Percentiles rank a stretch among this genome's conserved stretches.
Evolutionary conservation across 2,797 vertebrate species (phyloP).

Genomic region (Paguma larvata): DNA sequence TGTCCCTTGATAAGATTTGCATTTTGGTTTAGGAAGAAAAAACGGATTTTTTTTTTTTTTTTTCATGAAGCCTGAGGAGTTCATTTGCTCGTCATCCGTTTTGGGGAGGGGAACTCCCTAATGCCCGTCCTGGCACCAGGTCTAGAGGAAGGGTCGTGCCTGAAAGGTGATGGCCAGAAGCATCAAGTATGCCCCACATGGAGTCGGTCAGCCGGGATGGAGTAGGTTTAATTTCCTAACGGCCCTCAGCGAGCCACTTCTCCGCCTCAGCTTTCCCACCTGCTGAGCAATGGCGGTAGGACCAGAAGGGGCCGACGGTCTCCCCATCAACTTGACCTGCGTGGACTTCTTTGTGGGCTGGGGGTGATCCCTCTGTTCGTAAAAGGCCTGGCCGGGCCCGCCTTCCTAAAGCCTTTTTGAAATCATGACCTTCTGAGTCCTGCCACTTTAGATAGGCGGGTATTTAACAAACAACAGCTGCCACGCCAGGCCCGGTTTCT

Average conservation of each 20-base stretch:
- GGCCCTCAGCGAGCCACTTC: not conserved
- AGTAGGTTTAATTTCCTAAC: not conserved
- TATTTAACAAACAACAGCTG: too few relatives aligned
- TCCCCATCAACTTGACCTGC: not conserved
- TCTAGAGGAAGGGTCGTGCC: not conserved
- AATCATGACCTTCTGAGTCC: too few relatives aligned
- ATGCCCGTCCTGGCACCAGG: not conserved
- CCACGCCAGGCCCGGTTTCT: not conserved
- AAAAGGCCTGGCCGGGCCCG: not conserved
- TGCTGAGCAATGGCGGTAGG: not conserved
- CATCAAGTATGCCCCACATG: accelerated
- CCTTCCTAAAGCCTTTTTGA: not conserved
- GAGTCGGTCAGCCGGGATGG: not conserved
- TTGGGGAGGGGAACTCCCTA: not conserved
- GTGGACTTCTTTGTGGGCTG: too few relatives aligned
- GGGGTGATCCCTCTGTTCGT: not conserved
- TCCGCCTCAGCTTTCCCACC: not conserved
- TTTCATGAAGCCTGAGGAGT: not conserved
- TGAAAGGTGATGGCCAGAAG: not conserved
- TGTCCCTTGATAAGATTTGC: not conserved
- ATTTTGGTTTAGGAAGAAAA: conserved; percentile 10
- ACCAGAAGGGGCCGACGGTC: not conserved
- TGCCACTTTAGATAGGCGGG: too few relatives aligned
- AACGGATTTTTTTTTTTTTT: not conserved
- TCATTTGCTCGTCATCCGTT: not conserved